phyloP scores from a whole-genome alignment of 1,140 invertebrate genomes.

The Telenomus remus region DNA sequence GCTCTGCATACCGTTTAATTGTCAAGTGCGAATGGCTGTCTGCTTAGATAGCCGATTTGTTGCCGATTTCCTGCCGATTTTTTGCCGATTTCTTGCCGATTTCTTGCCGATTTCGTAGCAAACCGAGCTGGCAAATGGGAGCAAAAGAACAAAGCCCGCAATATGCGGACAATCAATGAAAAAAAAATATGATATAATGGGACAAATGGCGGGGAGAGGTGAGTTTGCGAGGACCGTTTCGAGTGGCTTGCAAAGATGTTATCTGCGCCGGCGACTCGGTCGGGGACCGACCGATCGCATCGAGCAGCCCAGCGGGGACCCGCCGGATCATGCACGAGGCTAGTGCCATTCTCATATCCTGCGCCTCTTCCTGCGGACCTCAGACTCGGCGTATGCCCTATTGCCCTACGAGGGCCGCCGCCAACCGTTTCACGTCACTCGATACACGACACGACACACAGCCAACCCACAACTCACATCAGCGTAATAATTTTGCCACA shows the following conservation, averaged over 20 bases:
- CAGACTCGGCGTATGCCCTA: constrained; percentile 24
- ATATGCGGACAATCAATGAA: constrained; percentile 46
- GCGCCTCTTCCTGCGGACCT: constrained; percentile 9
- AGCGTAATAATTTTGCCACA: constrained; percentile 41
- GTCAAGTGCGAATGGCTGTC: constrained; percentile 9
- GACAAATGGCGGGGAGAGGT: constrained; percentile 56
- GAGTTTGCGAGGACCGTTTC: constrained; percentile 31
- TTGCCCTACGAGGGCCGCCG: constrained; percentile 36
- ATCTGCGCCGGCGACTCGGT: constrained; percentile 59
- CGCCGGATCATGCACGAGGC: constrained; percentile 59
- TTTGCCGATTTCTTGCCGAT: not conserved
- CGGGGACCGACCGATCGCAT: constrained; percentile 62
- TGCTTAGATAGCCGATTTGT: too few relatives aligned
- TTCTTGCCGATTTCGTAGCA: not conserved
- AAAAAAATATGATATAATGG: constrained; percentile 63
- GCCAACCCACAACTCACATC: constrained; percentile 43
- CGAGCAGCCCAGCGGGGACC: constrained; percentile 62
- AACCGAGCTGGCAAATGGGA: not conserved
- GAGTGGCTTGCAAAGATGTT: constrained; percentile 55
- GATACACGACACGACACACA: constrained; percentile 45
- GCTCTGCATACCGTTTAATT: too few relatives aligned
- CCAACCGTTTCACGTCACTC: constrained; percentile 47
- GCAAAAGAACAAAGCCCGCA: constrained; percentile 53
- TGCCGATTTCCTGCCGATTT: too few relatives aligned
- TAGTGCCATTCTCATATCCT: constrained; percentile 46